Percentiles rank a stretch among this genome's conserved stretches.
These are phyloP conservation scores for Geophilus truncorum DNA, from an alignment of 2,888 invertebrate genomes.

Conservation along the genomic window DNA sequence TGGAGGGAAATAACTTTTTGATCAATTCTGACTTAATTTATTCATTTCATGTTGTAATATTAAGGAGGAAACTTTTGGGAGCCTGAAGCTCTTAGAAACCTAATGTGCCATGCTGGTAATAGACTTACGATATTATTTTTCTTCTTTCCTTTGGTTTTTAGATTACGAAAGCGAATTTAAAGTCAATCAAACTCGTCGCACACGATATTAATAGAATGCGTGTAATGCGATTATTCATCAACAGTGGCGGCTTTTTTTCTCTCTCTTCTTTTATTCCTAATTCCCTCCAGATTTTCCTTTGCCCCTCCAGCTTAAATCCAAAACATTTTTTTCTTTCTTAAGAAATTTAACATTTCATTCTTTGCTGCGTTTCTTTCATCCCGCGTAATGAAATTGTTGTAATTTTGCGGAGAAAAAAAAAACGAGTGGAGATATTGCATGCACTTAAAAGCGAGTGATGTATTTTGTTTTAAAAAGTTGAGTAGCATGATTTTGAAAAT, in stretches of 20 bases:
- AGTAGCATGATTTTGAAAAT: not conserved
- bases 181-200: slow-evolving; percentile 15
- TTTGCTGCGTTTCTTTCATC: not conserved
- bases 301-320: not conserved
- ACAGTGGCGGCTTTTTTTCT: not conserved
- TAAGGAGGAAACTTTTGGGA: not conserved
- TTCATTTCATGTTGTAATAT: slow-evolving; percentile 13
- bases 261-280: not conserved
- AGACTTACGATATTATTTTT: not conserved
- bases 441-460: not conserved
- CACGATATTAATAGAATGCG: slow-evolving; percentile 19
- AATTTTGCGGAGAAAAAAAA: too few species aligned
- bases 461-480: not conserved
- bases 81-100: not conserved
- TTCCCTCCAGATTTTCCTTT: not conserved
- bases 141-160: too few species aligned
- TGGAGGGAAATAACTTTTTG: not conserved
- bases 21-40: slow-evolving; percentile 11
- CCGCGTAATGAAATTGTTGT: not conserved
- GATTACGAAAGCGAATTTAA: not conserved
- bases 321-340: not conserved
- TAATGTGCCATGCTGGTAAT: not conserved
- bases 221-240: slow-evolving; percentile 27
- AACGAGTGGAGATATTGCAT: not conserved
- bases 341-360: not conserved